phyloP scores from a whole-genome alignment of 2,113 vertebrate species.

The Dicentrarchus labrax region DNA sequence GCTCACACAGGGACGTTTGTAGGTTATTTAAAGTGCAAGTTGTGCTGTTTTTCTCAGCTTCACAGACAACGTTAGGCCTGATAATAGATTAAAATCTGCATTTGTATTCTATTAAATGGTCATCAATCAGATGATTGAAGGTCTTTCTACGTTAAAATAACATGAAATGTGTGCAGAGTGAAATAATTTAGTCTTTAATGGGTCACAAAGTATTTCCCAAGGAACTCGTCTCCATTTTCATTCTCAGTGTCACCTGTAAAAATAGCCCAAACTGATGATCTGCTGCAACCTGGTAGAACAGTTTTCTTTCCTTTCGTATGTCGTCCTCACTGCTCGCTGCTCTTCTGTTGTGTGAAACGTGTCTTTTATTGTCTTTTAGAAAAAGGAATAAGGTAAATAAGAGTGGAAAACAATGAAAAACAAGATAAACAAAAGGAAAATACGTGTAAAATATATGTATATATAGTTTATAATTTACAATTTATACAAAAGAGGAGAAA shows the following conservation, averaged over 20 bases:
- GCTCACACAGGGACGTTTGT: conserved; percentile 4
- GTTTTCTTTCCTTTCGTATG: background rate
- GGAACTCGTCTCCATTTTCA: conserved; percentile 35
- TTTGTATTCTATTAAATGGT: background rate
- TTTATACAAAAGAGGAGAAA: too few relatives aligned
- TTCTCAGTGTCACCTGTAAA: conserved; percentile 47
- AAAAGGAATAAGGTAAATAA: too few relatives aligned
- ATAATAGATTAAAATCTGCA: background rate
- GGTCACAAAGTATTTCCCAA: conserved; percentile 61
- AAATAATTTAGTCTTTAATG: conserved; percentile 39
- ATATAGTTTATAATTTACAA: too few relatives aligned
- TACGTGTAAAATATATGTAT: too few relatives aligned
- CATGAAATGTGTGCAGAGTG: background rate
- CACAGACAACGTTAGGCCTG: background rate
- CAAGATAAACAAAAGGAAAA: too few relatives aligned
- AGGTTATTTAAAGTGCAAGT: background rate
- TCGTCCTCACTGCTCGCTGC: background rate
- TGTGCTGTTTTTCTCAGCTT: background rate
- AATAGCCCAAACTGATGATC: conserved; percentile 52
- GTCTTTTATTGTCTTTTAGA: too few relatives aligned
- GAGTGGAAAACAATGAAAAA: too few relatives aligned
- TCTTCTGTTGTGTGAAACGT: background rate
- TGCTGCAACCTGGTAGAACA: conserved; percentile 6
- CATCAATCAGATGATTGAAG: background rate
- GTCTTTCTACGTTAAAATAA: conserved; percentile 3